A percentile compares a stretch with the other conserved stretches of the same genome.
These are phyloP conservation scores for Drosophila eugracilis DNA, from an alignment of 1,140 invertebrate species.

Conservation along the genomic window DNA sequence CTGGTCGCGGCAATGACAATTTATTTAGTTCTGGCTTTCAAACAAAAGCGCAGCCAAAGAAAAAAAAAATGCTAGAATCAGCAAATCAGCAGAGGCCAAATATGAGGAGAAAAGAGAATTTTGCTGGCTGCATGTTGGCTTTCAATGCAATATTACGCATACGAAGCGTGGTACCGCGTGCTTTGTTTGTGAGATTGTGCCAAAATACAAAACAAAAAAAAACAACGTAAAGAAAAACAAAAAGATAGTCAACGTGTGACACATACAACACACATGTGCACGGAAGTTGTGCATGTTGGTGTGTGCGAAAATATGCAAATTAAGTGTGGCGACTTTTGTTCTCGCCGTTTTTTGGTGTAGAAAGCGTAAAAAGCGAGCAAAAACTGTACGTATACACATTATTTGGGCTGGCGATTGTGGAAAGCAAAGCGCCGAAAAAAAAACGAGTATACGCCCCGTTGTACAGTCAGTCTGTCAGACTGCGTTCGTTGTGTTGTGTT, in stretches of 20 bases:
- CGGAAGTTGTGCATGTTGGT: constrained; percentile 44
- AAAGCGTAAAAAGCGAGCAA: constrained; percentile 72
- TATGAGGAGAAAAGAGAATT: constrained; percentile 25
- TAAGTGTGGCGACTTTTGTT: constrained; percentile 77
- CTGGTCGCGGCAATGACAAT: constrained; percentile 56
- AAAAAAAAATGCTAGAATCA: constrained; percentile 40
- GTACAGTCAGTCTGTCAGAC: constrained; percentile 63
- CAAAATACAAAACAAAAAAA: constrained; percentile 48
- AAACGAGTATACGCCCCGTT: constrained; percentile 77
- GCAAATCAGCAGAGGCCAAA: constrained; percentile 24
- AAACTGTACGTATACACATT: constrained; percentile 63
- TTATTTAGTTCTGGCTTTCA: constrained; percentile 61
- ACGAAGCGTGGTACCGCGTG: constrained; percentile 64
- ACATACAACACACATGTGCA: constrained; percentile 31
- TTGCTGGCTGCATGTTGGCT: constrained; percentile 42
- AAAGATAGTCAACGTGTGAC: constrained; percentile 76
- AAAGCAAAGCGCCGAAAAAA: constrained; percentile 70
- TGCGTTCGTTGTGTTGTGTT: constrained; percentile 6
- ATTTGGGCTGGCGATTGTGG: constrained; percentile 63
- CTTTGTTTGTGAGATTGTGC: constrained; percentile 42
- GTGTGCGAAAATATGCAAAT: constrained; percentile 80
- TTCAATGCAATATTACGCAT: constrained; percentile 79
- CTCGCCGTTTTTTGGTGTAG: constrained; percentile 60
- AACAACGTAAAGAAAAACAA: constrained; percentile 13
- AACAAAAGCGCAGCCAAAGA: constrained; percentile 60